Conservation (phyloP, 2,888 invertebrate species). For the Calameuta pallipes region DNA sequence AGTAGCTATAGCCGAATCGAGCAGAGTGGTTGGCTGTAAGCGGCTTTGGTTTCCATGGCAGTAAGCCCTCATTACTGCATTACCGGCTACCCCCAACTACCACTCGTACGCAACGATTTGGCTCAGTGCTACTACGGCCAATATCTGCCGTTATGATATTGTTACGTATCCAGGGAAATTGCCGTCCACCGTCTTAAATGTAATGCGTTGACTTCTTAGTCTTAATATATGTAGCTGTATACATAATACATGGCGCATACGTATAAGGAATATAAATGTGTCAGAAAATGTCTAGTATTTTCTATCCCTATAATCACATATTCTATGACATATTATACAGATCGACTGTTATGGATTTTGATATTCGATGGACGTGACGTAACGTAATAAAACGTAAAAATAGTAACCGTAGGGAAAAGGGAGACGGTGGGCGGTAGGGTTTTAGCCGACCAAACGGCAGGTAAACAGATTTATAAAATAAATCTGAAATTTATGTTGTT, state of each 20-base stretch:
- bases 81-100: conserved; percentile 64
- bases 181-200: background rate
- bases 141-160: background rate
- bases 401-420: background rate
- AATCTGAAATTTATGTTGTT: conserved; percentile 53
- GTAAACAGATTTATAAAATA: conserved; percentile 44
- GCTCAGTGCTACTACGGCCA: conserved; percentile 23
- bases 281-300: background rate
- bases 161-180: background rate
- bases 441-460: conserved; percentile 13
- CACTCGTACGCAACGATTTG: conserved; percentile 59
- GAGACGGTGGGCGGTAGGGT: background rate
- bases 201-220: background rate
- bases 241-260: background rate
- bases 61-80: conserved; percentile 67
- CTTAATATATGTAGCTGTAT: background rate
- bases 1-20: conserved; percentile 15
- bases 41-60: conserved; percentile 67
- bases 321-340: background rate
- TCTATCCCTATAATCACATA: background rate
- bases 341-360: background rate
- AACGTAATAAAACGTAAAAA: background rate
- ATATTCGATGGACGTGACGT: background rate
- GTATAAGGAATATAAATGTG: background rate
- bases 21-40: conserved; percentile 64